Evolutionary conservation across 35 echinoderm and acorn worm genomes (phyloP).

Genomic region (Apostichopus parvimensis): DNA sequence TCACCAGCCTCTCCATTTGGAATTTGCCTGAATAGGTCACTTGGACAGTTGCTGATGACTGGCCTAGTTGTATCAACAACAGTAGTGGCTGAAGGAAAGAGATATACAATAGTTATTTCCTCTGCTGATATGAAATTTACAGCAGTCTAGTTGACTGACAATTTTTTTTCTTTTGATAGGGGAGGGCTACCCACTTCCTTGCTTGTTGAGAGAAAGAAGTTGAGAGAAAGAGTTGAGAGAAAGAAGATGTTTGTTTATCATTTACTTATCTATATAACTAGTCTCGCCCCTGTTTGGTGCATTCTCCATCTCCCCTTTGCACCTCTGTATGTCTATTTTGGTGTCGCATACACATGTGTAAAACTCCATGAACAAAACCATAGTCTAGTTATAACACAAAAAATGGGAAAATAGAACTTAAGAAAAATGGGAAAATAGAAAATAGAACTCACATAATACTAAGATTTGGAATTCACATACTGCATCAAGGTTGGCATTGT

Average conservation of each 20-base stretch:
- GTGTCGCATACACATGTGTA: too few species aligned
- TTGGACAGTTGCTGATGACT: conserved; percentile 65
- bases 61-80: conserved; percentile 40
- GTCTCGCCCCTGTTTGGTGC: too few species aligned
- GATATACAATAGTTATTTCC: neutral
- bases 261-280: too few species aligned
- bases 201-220: too few species aligned
- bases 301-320: too few species aligned
- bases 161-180: neutral
- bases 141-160: neutral
- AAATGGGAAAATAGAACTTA: neutral
- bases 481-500: conserved; percentile 53
- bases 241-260: too few species aligned
- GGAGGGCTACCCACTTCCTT: too few species aligned
- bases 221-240: too few species aligned
- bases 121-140: too few species aligned
- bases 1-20: conserved; percentile 21
- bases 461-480: conserved; percentile 49
- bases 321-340: too few species aligned
- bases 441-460: conserved; percentile 6
- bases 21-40: neutral
- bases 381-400: too few species aligned
- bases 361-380: too few species aligned
- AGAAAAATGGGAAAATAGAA: neutral
- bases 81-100: neutral